Base-by-base conservation (phyloP, 37 sponge, comb jelly and placozoan species). In the Oopsacas minuta region DNA sequence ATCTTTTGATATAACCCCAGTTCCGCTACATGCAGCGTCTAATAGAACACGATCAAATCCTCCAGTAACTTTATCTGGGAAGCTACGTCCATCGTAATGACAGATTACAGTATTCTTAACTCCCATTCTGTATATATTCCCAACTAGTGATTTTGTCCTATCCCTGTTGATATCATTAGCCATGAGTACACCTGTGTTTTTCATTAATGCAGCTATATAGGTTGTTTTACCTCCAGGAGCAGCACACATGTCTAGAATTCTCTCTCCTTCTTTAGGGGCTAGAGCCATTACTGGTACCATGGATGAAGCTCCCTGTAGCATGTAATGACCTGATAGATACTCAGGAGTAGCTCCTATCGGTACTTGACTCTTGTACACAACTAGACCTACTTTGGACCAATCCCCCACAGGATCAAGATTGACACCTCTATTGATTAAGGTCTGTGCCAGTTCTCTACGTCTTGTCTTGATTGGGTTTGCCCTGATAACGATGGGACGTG, bases 291-390 rank as follows among this genome's bases (percentile, higher is more conserved):
- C 96, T 0, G 99, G 99, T 20, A 98, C 85, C 91, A 98, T 89
- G 20, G 96, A 95, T 7, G 96, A 95, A 22, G 94, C 99, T 0
- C 99, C 96, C 82, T 98, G 99, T 0, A 98, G 81, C 85, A 98
- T 95, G 91, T 98, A 98, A 82, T 98, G 96, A 0, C 99, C 99
- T 5, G 93, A 94, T 0, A 98, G 91, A 82, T 98, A 98, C 82
- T 98, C 99, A 0, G 99, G 96, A 0, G 99, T 98, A 83, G 99
- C 99, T 53, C 99, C 99, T 37, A 97, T 91, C 0, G 98, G 99
- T 0, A 98, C 99, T 30, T 85, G 83, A 82, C 96, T 93, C 85
- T 95, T 92, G 52, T 95, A 98, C 75, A 98, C 89, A 22, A 98
- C 96, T 52, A 98, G 86, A 23, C 99, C 98, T 1, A 97, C 98